These are phyloP conservation scores for Acanthosepion esculentum DNA, from an alignment of 2,888 invertebrate species.

Conservation along the genomic window DNA sequence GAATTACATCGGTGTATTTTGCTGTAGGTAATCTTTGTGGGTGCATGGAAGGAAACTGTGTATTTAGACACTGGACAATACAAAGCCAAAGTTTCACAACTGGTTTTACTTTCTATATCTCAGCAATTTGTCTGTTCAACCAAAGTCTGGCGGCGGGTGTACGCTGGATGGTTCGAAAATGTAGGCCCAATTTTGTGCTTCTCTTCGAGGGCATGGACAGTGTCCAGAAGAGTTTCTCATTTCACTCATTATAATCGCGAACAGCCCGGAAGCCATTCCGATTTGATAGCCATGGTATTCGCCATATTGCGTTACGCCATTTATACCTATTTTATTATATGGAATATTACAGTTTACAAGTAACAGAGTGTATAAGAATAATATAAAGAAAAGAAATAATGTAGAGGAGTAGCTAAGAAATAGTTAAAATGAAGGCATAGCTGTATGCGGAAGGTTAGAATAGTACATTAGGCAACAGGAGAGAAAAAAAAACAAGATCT, in stretches of 20 bases:
- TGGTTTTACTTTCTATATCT: not conserved
- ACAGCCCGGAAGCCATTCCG: conserved; percentile 8
- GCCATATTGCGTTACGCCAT: not conserved
- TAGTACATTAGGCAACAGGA: too few species aligned
- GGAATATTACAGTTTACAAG: too few species aligned
- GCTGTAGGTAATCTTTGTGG: not conserved
- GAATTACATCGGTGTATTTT: not conserved
- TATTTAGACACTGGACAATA: not conserved
- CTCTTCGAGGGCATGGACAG: not conserved
- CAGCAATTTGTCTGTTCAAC: not conserved
- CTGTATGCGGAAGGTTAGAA: too few species aligned
- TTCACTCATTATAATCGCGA: not conserved
- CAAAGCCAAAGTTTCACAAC: not conserved
- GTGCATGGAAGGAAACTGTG: not conserved
- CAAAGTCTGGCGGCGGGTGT: not conserved
- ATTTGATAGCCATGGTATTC: not conserved
- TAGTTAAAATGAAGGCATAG: too few species aligned
- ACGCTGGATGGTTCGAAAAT: not conserved
- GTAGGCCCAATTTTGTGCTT: not conserved
- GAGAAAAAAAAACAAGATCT: too few species aligned
- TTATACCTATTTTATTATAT: not conserved
- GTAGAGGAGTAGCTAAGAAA: too few species aligned
- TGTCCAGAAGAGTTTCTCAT: not conserved
- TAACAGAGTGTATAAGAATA: not conserved
- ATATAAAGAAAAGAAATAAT: not conserved